These are phyloP conservation scores for Crocodylus rhombifer DNA, from an alignment of 2,797 vertebrate species.

Conservation along the genomic window DNA sequence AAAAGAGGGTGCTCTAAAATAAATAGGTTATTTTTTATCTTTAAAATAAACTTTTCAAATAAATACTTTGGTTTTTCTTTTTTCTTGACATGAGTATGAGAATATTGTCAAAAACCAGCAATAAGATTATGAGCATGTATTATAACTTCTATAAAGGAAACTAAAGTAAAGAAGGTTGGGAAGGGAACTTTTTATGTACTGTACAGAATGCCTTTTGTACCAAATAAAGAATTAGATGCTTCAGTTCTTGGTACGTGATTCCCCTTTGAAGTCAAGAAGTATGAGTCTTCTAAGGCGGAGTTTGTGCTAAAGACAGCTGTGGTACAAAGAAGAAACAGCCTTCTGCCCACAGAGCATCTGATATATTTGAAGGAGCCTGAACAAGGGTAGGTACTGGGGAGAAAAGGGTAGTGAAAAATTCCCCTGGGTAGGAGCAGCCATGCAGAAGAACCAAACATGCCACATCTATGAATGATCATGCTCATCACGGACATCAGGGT, in stretches of 20 bases:
- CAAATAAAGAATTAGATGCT: slow-evolving; percentile 35
- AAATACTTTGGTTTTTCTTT: slow-evolving; percentile 71
- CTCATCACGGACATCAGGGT: not conserved
- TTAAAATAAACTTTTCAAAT: slow-evolving; percentile 83
- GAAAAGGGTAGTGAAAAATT: not conserved
- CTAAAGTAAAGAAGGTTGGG: not conserved
- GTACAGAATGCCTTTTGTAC: slow-evolving; percentile 63
- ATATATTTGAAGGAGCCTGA: not conserved
- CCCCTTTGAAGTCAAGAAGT: slow-evolving; percentile 41
- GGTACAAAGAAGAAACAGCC: not conserved
- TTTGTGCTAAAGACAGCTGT: slow-evolving; percentile 27
- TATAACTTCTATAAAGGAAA: slow-evolving; percentile 69
- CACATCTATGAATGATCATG: not conserved
- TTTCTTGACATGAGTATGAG: slow-evolving; percentile 56
- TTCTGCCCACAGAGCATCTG: not conserved
- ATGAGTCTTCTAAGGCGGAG: not conserved
- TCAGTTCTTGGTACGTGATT: not conserved
- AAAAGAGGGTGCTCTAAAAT: slow-evolving; percentile 77
- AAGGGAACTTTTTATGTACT: slow-evolving; percentile 57
- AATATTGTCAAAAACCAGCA: slow-evolving; percentile 71
- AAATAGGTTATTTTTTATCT: slow-evolving; percentile 77
- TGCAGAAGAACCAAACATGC: fast-evolving
- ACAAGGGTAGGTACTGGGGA: not conserved
- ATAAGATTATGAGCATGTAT: slow-evolving; percentile 67
- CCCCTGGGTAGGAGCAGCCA: not conserved